Percentiles rank a stretch among this genome's conserved stretches.
Evolutionary conservation across 2,888 invertebrate species (phyloP).

Genomic region (Dicycla oo): DNA sequence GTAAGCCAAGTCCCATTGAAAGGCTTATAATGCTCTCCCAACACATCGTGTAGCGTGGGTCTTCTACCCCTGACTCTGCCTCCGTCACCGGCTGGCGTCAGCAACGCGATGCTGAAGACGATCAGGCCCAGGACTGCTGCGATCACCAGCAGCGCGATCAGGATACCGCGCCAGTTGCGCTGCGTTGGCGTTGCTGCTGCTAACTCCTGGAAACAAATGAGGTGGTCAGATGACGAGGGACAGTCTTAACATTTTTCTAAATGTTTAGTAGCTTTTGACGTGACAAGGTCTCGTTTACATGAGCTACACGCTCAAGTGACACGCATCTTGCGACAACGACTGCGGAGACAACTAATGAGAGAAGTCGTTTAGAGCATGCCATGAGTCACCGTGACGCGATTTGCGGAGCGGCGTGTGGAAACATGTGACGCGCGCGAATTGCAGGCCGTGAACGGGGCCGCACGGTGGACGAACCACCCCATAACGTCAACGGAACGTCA

Average conservation of each 20-base stretch:
- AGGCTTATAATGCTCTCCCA: conserved; percentile 90
- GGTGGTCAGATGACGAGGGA: neutral
- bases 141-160: conserved; percentile 97
- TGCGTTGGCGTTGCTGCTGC: conserved; percentile 96
- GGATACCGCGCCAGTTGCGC: conserved; percentile 98
- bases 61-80: conserved; percentile 92
- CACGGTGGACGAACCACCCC: too few species aligned
- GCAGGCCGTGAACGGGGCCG: too few species aligned
- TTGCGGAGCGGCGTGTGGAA: too few species aligned
- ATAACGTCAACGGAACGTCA: too few species aligned
- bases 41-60: conserved; percentile 93
- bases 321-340: neutral
- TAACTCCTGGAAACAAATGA: conserved; percentile 92
- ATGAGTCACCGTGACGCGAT: neutral
- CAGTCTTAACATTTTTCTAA: too few species aligned
- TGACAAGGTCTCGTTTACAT: too few species aligned
- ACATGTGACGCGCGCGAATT: too few species aligned
- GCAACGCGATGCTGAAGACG: conserved; percentile 96
- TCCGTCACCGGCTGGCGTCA: conserved; percentile 95
- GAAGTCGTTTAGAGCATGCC: neutral
- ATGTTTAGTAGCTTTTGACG: too few species aligned
- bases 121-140: conserved; percentile 96
- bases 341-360: neutral
- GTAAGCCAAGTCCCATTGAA: conserved; percentile 93
- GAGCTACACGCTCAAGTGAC: too few species aligned